Base-by-base conservation (phyloP, 1,140 invertebrate genomes). In the Lepidurus packardi region DNA sequence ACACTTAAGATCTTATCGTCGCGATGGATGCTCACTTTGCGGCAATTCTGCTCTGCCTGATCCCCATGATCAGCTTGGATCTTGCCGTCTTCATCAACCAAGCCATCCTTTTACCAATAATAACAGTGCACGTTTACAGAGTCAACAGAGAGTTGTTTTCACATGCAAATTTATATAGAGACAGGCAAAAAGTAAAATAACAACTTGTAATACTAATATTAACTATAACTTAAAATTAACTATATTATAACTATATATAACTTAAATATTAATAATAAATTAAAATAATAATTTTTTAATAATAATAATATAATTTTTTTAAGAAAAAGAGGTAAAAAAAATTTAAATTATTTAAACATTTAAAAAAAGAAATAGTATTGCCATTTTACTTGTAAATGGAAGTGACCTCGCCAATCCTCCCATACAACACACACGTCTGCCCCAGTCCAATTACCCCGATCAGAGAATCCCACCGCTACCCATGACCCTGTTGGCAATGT, bases 401-500 rank as follows among this genome's bases (percentile, higher is more conserved):
- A 85, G 79, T 85, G 85, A 41, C 88, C 87, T 80, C 88, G 89
- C 86, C 89, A 90, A 82, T 92, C 90, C 5, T 87, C 87, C 91
- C 92, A 94, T 44, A 95, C 87, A 11, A 98, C 84, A 82, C 94
- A 96, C 79, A 94, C 90, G 87, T 98, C 96, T 1, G 94, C 92
- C 65, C 90, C 89, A 43, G 87, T 88, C 0, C 89, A 78, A 53
- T 92, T 88, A 6, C 96, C 97, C 81, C 94, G 91, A 83, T 96
- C 90, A 0, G 96, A 98, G 86, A 98, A 98, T 44, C 97, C 97
- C 75, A 97, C 82, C 3, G 93, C 92, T 80, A 97, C 90, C 93
- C 93, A 96, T 25, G 78, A 78, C 45, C 81, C 82, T 9, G 78
- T 73, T 9, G 78, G 43, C n/a, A 77, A 74, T 42, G 74, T 21